A percentile compares a stretch with the other conserved stretches of the same genome.
phyloP scores from a whole-genome alignment of 2,113 vertebrate species.

The Rhabdomys dilectus region DNA sequence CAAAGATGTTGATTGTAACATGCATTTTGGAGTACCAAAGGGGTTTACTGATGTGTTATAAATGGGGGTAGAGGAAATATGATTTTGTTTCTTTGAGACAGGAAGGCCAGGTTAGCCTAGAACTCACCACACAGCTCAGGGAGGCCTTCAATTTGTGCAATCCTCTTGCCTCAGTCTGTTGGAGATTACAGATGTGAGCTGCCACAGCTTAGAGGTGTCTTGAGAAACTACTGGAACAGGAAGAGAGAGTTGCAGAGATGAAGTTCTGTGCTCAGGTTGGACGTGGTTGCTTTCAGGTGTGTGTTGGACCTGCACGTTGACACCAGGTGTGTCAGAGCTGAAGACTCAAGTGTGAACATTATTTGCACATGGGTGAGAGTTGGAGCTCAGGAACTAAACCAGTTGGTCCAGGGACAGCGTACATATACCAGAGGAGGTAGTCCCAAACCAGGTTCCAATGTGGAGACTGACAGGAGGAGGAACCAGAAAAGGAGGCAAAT shows the following conservation, averaged over 20 bases:
- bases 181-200: background rate
- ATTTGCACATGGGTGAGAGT: background rate
- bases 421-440: background rate
- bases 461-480: background rate
- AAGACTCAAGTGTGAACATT: background rate
- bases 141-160: background rate
- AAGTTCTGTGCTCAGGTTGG: background rate
- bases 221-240: background rate
- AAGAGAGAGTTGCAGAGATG: background rate
- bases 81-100: background rate
- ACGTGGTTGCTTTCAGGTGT: background rate
- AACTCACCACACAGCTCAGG: background rate
- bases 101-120: background rate
- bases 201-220: background rate
- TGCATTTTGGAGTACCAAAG: background rate
- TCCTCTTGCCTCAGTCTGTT: background rate
- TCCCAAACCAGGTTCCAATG: background rate
- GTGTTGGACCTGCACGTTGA: background rate
- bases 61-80: background rate
- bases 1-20: background rate
- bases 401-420: background rate
- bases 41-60: background rate
- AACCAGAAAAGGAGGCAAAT: background rate
- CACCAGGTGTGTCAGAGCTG: background rate
- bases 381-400: background rate